Evolutionary conservation across 2,797 vertebrate species (phyloP).

Genomic region (Limosa lapponica): DNA sequence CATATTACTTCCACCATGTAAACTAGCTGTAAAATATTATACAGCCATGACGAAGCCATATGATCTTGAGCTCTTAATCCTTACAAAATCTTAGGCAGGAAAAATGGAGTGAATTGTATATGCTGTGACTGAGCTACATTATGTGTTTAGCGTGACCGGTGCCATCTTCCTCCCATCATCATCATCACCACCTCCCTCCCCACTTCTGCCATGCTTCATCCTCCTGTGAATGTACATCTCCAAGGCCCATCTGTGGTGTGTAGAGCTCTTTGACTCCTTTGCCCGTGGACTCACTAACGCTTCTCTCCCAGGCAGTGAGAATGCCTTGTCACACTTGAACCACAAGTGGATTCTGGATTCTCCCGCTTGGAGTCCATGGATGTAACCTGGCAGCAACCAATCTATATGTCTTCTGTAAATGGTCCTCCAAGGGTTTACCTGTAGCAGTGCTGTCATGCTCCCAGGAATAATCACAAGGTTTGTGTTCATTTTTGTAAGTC

Average conservation of each 20-base stretch:
- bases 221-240: background rate
- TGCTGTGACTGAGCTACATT: background rate
- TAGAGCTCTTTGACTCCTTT: background rate
- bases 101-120: background rate
- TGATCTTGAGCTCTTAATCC: constrained; percentile 6
- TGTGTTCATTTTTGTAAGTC: constrained; percentile 49
- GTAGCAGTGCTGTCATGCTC: constrained; percentile 73
- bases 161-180: background rate
- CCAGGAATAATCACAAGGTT: constrained; percentile 74
- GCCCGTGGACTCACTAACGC: background rate
- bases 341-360: constrained; percentile 64
- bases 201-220: background rate
- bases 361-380: constrained; percentile 54
- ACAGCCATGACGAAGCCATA: background rate
- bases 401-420: constrained; percentile 70
- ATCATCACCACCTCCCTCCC: background rate
- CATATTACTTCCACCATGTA: background rate
- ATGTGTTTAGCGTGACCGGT: background rate
- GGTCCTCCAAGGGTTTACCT: constrained; percentile 68
- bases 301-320: constrained; percentile 71
- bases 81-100: background rate
- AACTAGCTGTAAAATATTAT: background rate
- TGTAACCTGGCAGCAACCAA: constrained; percentile 58
- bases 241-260: background rate
- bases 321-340: constrained; percentile 61